These are phyloP conservation scores for Torymus texanus DNA, from an alignment of 2,888 invertebrate genomes.

Conservation along the genomic window DNA sequence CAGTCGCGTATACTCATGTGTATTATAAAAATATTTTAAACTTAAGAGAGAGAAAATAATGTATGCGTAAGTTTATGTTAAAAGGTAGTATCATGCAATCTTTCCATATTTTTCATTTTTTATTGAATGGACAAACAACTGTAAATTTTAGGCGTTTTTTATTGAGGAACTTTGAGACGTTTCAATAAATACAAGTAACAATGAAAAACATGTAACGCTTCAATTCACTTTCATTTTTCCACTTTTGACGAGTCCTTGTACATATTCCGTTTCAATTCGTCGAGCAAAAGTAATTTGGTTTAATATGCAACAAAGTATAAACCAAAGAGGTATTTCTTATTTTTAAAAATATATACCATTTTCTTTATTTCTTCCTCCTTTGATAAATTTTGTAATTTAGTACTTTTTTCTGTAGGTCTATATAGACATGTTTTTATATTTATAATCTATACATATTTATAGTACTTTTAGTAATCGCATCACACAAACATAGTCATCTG, in stretches of 20 bases:
- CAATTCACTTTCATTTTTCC: constrained; percentile 42
- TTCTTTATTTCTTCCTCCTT: constrained; percentile 67
- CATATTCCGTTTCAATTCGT: constrained; percentile 21
- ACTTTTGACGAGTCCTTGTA: constrained; percentile 25
- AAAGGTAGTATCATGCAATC: constrained; percentile 18
- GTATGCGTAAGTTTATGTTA: constrained; percentile 41
- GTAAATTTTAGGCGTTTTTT: constrained; percentile 56
- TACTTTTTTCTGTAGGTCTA: constrained; percentile 37
- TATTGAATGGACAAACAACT: constrained; percentile 47
- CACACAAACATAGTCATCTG: constrained; percentile 32
- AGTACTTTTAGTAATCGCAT: constrained; percentile 45
- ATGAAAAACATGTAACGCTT: constrained; percentile 53
- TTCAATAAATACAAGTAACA: constrained; percentile 55
- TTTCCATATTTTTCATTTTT: constrained; percentile 40
- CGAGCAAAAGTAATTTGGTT: constrained; percentile 42
- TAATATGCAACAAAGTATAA: constrained; percentile 48
- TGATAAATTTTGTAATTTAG: constrained; percentile 48
- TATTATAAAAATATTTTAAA: constrained; percentile 36
- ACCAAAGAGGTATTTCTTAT: constrained; percentile 53
- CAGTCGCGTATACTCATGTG: constrained; percentile 25
- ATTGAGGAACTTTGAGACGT: constrained; percentile 53
- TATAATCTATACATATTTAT: constrained; percentile 50
- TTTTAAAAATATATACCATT: constrained; percentile 72
- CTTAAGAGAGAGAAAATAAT: constrained; percentile 23
- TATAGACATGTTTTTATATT: constrained; percentile 32